Conservation (phyloP, 2,113 vertebrate species). For the Caloenas nicobarica region DNA sequence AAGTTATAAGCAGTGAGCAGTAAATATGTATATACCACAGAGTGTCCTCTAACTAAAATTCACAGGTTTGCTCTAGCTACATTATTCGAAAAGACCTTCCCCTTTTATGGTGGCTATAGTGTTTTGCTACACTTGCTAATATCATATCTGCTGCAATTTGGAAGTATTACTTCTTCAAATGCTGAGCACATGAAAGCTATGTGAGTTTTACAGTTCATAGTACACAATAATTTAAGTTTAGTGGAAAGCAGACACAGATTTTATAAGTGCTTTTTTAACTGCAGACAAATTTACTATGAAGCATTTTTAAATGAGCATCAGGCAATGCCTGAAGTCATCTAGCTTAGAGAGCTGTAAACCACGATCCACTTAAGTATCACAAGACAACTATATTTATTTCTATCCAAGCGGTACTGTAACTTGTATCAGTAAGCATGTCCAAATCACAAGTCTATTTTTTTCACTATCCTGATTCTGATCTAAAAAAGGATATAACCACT, state of each 20-base stretch:
- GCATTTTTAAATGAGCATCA: neutral
- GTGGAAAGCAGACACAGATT: neutral
- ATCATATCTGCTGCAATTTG: neutral
- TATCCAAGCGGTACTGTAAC: neutral
- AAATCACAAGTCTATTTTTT: neutral
- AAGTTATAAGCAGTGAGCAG: neutral
- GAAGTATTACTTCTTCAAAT: neutral
- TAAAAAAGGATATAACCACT: neutral
- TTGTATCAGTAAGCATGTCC: neutral
- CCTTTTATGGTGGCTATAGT: neutral
- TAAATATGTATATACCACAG: neutral
- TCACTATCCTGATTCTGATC: neutral
- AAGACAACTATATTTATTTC: conserved; percentile 4
- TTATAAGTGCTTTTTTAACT: neutral
- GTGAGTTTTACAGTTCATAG: neutral
- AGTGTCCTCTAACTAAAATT: neutral
- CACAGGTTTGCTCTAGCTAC: neutral
- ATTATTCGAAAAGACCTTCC: neutral
- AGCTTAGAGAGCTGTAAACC: neutral
- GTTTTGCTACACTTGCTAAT: neutral
- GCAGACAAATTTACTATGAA: neutral
- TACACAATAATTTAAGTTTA: neutral
- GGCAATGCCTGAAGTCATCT: neutral
- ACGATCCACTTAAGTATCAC: neutral
- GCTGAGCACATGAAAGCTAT: neutral